Conservation (phyloP, 2,113 vertebrate species). For the Sialia sialis region DNA sequence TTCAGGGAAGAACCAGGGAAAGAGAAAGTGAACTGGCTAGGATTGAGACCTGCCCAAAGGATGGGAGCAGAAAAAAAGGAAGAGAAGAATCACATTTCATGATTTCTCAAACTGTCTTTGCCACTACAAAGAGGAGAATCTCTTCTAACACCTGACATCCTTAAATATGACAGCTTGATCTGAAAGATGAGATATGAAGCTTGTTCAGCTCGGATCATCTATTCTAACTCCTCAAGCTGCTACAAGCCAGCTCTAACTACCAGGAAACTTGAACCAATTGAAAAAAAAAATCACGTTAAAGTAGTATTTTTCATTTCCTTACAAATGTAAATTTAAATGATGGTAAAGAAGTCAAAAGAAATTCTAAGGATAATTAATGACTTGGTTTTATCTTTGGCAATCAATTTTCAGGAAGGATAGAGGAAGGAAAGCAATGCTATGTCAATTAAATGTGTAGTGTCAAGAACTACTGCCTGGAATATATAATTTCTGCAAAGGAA, state of each 20-base stretch:
- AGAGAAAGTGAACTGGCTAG: background rate
- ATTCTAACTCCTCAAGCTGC: background rate
- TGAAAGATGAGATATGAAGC: background rate
- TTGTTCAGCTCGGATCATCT: background rate
- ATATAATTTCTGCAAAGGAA: background rate
- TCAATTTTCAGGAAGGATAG: background rate
- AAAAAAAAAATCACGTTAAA: background rate
- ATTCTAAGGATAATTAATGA: background rate
- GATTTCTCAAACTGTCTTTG: background rate
- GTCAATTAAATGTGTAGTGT: background rate
- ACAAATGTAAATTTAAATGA: background rate
- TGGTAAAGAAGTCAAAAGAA: background rate
- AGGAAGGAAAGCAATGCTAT: background rate
- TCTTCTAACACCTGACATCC: background rate
- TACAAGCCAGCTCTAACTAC: background rate
- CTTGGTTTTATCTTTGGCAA: background rate
- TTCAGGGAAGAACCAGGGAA: background rate
- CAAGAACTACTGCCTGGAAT: background rate
- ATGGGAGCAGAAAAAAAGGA: background rate
- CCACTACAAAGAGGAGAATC: background rate
- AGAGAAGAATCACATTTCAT: background rate
- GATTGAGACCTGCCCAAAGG: background rate
- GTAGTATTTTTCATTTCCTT: background rate
- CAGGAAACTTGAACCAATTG: background rate
- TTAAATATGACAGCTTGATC: background rate